Base-by-base conservation (phyloP, 2,797 vertebrate species). In the Halcyon smyrnensis region DNA sequence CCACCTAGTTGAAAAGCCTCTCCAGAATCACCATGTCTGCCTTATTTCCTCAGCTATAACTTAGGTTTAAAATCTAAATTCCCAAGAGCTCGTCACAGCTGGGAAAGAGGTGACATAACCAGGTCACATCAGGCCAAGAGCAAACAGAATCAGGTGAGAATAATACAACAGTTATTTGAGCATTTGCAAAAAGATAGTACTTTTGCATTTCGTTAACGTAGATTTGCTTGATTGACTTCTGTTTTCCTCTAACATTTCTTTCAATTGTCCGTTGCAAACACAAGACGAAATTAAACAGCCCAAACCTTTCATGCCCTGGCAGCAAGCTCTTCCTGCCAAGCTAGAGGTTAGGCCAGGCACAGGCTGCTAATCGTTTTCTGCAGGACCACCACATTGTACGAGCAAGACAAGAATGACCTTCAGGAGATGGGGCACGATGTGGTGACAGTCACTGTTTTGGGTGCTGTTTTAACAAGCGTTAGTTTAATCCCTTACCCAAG, bases 401-500 rank as follows among this genome's bases (percentile, higher is more conserved):
- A 88, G 45, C 36, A 76, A 81, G 54, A 41, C 15, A 20, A 62
- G 17, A 36, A 25, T 1, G n/a, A 73, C 43, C 48, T 79, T 63
- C 39, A 50, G 81, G 36, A 86, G 21, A 62, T 1, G 15, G 11
- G 12, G 12, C 36, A 36, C 0, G 17, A 71, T 27, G 57, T 24
- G 24, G 37, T 23, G 62, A 63, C 0, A 0, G 32, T 30, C 69
- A 63, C 1, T 5, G 25, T 45, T 60, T 36, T 11, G 11, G 25
- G n/a, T n/a, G n/a, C 39, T 73, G 46, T 69, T 85, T 60, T 15
- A 36, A 65, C 3, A 46, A 62, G 30, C 34, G 45, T 18, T 50
- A 14, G 16, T 46, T 91, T 46, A 23, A 73, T 45, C 15, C 28
- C n/a, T 54, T 37, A 71, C 30, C 11, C 25, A 41, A 6, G 27